These are phyloP conservation scores for Sternotherus odoratus DNA, from an alignment of 2,797 vertebrate genomes.

Conservation along the genomic window DNA sequence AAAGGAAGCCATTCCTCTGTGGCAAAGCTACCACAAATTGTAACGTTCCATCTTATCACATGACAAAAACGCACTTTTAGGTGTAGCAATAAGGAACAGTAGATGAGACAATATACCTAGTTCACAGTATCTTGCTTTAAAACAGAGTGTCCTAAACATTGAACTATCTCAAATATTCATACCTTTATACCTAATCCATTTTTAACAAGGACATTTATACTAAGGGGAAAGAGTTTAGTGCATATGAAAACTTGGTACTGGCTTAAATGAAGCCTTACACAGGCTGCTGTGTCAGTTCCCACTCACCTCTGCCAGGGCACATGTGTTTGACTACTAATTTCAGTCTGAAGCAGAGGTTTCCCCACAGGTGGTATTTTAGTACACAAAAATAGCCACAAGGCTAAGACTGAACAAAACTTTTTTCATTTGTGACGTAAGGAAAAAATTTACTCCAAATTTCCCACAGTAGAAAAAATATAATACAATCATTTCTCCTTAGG, in stretches of 20 bases:
- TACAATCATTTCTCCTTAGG: background rate
- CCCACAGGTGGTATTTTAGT: rapidly evolving
- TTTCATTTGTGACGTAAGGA: background rate
- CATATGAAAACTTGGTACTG: background rate
- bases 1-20: slow-evolving; percentile 7
- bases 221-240: slow-evolving; percentile 1
- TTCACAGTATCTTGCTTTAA: slow-evolving; percentile 66
- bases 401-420: background rate
- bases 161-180: slow-evolving; percentile 42
- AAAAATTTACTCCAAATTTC: background rate
- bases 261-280: background rate
- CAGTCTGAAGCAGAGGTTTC: background rate
- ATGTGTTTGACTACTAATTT: background rate
- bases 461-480: background rate
- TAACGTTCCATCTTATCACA: slow-evolving; percentile 50
- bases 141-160: slow-evolving; percentile 56
- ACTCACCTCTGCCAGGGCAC: slow-evolving; percentile 1
- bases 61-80: slow-evolving; percentile 41
- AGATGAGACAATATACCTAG: background rate
- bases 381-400: background rate
- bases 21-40: slow-evolving; percentile 33
- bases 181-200: slow-evolving; percentile 29
- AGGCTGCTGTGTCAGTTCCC: background rate
- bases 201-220: slow-evolving; percentile 15
- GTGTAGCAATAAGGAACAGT: slow-evolving; percentile 45